Base-by-base conservation (phyloP, 2,797 vertebrate genomes). In the Danio choprae region DNA sequence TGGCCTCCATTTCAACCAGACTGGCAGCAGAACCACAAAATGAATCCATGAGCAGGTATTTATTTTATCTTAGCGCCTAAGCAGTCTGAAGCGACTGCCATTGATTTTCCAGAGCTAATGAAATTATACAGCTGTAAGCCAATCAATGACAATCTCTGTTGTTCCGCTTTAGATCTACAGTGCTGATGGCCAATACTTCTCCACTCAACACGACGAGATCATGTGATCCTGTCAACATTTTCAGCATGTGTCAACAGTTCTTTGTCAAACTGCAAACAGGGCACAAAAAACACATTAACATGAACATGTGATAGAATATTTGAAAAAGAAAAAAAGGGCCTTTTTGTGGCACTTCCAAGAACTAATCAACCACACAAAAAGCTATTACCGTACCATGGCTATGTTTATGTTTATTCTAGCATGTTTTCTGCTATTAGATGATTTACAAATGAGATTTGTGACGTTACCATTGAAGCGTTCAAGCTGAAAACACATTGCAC, bases 121-220 rank as follows among this genome's bases (percentile, higher is more conserved):
- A 80, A 74, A 75, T 80, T 74, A 67, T 75, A 71, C 36, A 46
- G 46, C 77, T 69, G 53, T 70, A 18, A 68, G 20, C 48, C 38
- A 83, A 75, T 83, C 82, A 80, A 76, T 83, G 82, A 38, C 65
- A 75, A 68, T 68, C 53, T 48, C 40, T 51, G 55, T 46, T 65
- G 51, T 74, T 79, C 69, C 55, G 51, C 70, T 74, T 79, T 74
- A 69, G 62, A 83, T 83, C 63, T 69, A 60, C 71, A 29, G 69
- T 53, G 70, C 76, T 68, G 70, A 79, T 68, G 41, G 5, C 44
- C 70, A 68, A 44, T 67, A 77, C 70, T 69, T 48, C 44, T 53
- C n/a, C 16, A 20, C 75, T 81, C 74, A 70, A 46, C 55, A 22
- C 38, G 16, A 36, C 48, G 16, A 36, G 22, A 70, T 64, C 74